Base-by-base conservation (phyloP, 1,140 invertebrate genomes). In the Caenorhabditis remanei region DNA sequence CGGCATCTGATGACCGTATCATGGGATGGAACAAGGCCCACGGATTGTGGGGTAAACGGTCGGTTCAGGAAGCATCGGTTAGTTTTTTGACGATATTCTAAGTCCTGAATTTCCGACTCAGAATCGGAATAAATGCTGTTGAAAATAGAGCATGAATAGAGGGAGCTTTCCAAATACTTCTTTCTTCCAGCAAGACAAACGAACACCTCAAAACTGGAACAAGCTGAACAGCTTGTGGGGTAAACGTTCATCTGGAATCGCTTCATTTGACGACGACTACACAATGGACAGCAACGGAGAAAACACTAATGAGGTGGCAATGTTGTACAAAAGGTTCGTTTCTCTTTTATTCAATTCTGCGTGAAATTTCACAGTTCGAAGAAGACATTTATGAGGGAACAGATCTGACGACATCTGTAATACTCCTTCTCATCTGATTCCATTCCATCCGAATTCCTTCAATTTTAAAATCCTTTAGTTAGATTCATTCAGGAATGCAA, bases 1-100 rank as follows among this genome's bases (percentile, higher is more conserved):
- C 40, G 9, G 46, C 71, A 6, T 79, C 71, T 9, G 67, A 56
- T 9, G 85, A 85, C 14, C 32, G 67, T 46, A 11, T 75, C 21
- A 56, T 75, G 48, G 85, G 85, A 40, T 85, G 85, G 85, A 85
- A 75, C n/a, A 85, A 85, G 67, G 85, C 85, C 32, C 63, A 85
- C 32, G 85, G 85, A 41, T 24, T 85, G 50, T 85, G 85, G 85
- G 85, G 85, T 32, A 85, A 85, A 67, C 63, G 85, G 24, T 71
- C 71, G 4, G 85, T 58, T 58, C 85, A 43, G 48, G 63, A 71
- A 43, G 19, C 71, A 14, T 6, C 43, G 63, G 63, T 67, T 67
- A 40, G 63, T 67, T 67, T 40, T 16, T 53, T 53, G 11, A 53
- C 14, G 0, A 1, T 58, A 5, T 2, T n/a, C 56, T 21, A 21